Base-by-base conservation (phyloP, 1,140 invertebrate species). In the Bombus cullumanus region DNA sequence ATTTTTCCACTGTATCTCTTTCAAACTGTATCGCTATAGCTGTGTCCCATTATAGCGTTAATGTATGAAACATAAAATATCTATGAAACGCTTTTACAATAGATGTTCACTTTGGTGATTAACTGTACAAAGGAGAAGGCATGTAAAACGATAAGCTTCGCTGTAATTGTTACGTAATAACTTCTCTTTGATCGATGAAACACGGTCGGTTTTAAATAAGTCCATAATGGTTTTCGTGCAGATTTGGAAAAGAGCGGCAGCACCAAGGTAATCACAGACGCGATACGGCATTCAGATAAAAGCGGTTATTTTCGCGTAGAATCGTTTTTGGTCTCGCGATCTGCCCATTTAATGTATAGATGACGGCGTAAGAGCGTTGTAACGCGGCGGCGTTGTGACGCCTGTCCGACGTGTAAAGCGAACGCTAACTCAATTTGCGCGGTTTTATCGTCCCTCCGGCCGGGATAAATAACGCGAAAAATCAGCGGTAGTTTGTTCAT, bases 371-470 rank as follows among this genome's bases (percentile, higher is more conserved):
- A 83, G 47, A 68, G 34, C 47, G 73, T 83, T 75, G 62, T 68
- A 76, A 68, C 59, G 43, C 37, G 31, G 31, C 22, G 43, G 59
- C 59, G 59, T 53, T 53, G 47, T 39, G 72, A 83, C 72, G 72
- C 43, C 62, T 77, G 81, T 69, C 53, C 31, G n/a, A 13, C 80
- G 80, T 82, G 80, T 74, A 62, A 62, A 82, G 39, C 69, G 71
- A 64, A 74, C 69, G 53, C 13, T 82, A 74, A 82, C 80, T 82
- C 62, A 62, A 82, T 82, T 81, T 81, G 71, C 57, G 39, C 68
- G 34, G 47, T 81, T 82, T 82, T 74, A 64, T 73, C 80, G 53
- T 31, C 62, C n/a, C 80, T 25, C 53, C 5, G 69, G 15, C n/a
- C 39, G 12, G 66, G 79, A 34, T 47, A 43, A 57, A 71, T 41